A percentile compares a stretch with the other conserved stretches of the same genome.
phyloP scores from a whole-genome alignment of 1,140 invertebrate species.

The Drusus annulatus region DNA sequence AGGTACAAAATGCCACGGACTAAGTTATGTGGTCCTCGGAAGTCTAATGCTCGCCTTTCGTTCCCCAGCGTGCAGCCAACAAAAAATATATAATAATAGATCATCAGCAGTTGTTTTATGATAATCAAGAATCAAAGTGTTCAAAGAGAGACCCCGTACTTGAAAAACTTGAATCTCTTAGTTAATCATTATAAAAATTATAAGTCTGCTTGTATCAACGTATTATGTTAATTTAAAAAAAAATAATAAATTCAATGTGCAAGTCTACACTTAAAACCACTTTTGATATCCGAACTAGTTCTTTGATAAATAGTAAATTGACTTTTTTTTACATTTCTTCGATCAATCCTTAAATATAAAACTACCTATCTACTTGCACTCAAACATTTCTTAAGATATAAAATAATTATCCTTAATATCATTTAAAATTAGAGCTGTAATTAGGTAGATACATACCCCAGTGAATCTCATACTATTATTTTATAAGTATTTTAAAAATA shows the following conservation, averaged over 20 bases:
- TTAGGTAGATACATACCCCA: too few species aligned
- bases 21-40: background rate
- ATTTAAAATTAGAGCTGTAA: too few species aligned
- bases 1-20: slow-evolving; percentile 1
- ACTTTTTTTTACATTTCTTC: background rate
- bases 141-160: background rate
- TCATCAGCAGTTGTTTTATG: slow-evolving; percentile 7
- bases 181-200: background rate
- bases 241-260: too few species aligned
- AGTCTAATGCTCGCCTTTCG: background rate
- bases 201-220: background rate
- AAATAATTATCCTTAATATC: too few species aligned
- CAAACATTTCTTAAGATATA: too few species aligned
- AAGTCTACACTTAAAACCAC: too few species aligned
- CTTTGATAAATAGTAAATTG: background rate
- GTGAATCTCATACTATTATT: too few species aligned
- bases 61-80: background rate
- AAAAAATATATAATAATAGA: slow-evolving; percentile 15
- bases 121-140: slow-evolving; percentile 17
- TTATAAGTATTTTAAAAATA: too few species aligned
- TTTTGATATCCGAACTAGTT: too few species aligned
- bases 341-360: too few species aligned
- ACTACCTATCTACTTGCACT: too few species aligned
- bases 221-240: too few species aligned
- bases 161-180: background rate